Evolutionary conservation across 2,888 invertebrate species (phyloP).

Genomic region (Dioctria rufipes): DNA sequence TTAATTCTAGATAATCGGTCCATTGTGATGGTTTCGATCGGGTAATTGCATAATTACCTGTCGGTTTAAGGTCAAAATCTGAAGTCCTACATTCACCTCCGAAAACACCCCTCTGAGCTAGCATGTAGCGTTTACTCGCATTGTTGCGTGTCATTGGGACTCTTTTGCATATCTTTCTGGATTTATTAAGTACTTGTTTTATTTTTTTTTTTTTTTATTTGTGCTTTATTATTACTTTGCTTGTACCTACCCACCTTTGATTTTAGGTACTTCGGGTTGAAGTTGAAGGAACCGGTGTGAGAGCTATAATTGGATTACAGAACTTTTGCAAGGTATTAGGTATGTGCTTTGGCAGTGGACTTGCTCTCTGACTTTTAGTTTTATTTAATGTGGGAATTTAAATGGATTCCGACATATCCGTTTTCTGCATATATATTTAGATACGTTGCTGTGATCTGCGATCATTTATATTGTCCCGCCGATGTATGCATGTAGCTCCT

Average conservation of each 20-base stretch:
- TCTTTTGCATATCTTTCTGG: slow-evolving; percentile 4
- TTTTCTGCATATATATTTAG: background rate
- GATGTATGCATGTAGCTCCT: background rate
- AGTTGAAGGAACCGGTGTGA: slow-evolving; percentile 30
- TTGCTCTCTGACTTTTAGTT: slow-evolving; percentile 40
- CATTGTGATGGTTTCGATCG: slow-evolving; percentile 7
- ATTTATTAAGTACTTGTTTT: background rate
- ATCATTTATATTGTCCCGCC: background rate
- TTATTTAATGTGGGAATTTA: slow-evolving; percentile 38
- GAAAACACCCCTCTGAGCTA: background rate
- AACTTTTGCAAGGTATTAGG: slow-evolving; percentile 6
- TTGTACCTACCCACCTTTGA: background rate
- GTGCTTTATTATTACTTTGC: background rate
- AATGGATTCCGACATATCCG: slow-evolving; percentile 25
- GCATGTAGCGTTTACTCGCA: background rate
- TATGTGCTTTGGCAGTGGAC: slow-evolving; percentile 29
- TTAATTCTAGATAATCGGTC: slow-evolving; percentile 40
- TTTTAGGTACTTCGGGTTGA: background rate
- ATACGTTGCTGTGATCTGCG: background rate
- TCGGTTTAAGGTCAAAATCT: background rate
- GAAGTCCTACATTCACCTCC: background rate
- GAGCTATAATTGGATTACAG: slow-evolving; percentile 40
- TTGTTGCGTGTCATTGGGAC: slow-evolving; percentile 10
- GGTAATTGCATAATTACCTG: slow-evolving; percentile 25
- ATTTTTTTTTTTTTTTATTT: background rate